Evolutionary conservation across 2,888 invertebrate genomes (phyloP).

Genomic region (Aspidiotus destructor): DNA sequence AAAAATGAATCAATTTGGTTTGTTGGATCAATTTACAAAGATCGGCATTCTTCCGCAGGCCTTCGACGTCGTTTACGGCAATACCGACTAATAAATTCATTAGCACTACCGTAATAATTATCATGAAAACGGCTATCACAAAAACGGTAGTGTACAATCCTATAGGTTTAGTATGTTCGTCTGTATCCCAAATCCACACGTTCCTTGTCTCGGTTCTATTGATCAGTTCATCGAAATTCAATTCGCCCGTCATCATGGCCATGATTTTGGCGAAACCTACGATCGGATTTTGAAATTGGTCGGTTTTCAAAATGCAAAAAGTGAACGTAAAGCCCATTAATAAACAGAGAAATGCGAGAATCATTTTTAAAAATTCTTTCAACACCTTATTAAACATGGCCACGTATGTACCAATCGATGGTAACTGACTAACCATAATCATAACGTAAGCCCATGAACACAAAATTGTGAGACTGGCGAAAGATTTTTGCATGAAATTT

Average conservation of each 20-base stretch:
- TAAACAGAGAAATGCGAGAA: constrained; percentile 74
- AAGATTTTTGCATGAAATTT: constrained; percentile 77
- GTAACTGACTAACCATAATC: constrained; percentile 80
- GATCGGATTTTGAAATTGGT: constrained; percentile 71
- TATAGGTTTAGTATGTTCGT: constrained; percentile 47
- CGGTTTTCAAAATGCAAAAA: constrained; percentile 78
- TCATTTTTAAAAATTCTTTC: constrained; percentile 72
- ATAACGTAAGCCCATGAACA: constrained; percentile 80
- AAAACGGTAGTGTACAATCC: constrained; percentile 61
- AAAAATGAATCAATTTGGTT: constrained; percentile 73
- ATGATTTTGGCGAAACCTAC: constrained; percentile 73
- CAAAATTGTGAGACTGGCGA: constrained; percentile 74
- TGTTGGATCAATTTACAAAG: constrained; percentile 72
- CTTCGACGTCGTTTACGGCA: constrained; percentile 79
- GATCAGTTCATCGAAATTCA: constrained; percentile 57
- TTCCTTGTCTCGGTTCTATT: constrained; percentile 46
- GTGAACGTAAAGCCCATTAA: constrained; percentile 77
- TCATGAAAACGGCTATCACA: constrained; percentile 60
- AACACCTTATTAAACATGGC: constrained; percentile 84
- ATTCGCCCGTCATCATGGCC: constrained; percentile 82
- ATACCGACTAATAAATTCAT: constrained; percentile 81
- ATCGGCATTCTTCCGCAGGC: constrained; percentile 73
- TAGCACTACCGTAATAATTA: constrained; percentile 74
- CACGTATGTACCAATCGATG: constrained; percentile 79
- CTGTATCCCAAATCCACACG: background rate